Conservation (phyloP, 2,113 vertebrate genomes). For the Erinaceus europaeus region DNA sequence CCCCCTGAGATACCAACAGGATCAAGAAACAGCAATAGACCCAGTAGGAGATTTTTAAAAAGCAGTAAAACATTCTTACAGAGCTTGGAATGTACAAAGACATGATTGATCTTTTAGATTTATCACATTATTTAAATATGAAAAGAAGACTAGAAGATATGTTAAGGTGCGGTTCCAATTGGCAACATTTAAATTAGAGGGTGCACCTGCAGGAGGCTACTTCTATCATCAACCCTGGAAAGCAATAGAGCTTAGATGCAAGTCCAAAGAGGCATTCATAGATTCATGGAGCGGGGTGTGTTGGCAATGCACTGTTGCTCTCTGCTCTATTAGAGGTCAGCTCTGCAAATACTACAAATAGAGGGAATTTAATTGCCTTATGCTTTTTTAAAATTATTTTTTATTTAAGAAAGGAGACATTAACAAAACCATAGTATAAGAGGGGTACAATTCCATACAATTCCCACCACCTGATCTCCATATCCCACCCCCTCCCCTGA, state of each 20-base stretch:
- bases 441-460: too few relatives aligned
- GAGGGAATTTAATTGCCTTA: not conserved
- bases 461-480: too few relatives aligned
- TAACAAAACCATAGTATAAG: too few relatives aligned
- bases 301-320: not conserved
- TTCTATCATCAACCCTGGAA: not conserved
- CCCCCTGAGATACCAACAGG: not conserved
- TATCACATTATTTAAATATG: constrained; percentile 7
- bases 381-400: too few relatives aligned
- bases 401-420: too few relatives aligned
- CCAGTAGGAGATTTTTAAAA: not conserved
- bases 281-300: not conserved
- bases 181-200: not conserved
- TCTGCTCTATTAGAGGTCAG: not conserved
- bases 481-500: too few relatives aligned
- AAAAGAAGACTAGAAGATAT: not conserved
- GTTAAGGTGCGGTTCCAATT: not conserved
- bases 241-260: not conserved
- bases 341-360: not conserved
- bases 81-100: not conserved
- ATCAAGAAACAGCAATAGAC: not conserved
- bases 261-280: not conserved
- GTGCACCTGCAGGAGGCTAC: not conserved
- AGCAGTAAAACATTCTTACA: not conserved
- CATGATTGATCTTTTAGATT: not conserved